Conservation (phyloP, 2,113 vertebrate genomes). For the Barbus barbus region DNA sequence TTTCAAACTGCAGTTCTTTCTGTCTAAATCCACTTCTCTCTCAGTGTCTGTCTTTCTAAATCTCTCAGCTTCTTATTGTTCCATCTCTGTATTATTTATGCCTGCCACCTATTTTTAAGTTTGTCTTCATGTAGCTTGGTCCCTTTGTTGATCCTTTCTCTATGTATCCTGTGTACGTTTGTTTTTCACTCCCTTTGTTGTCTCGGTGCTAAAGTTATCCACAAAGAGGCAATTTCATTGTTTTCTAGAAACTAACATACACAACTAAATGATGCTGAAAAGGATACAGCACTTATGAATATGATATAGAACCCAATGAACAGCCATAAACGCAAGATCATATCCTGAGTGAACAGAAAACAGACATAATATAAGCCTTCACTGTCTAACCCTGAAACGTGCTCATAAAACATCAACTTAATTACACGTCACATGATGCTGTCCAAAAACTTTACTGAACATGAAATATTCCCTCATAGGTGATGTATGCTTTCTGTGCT, state of each 20-base stretch:
- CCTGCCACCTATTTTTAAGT: constrained; percentile 12
- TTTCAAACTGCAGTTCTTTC: not conserved
- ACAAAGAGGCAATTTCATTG: not conserved
- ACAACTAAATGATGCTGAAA: not conserved
- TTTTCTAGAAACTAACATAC: not conserved
- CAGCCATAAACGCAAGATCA: not conserved
- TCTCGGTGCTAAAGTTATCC: not conserved
- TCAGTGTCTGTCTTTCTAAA: constrained; percentile 28
- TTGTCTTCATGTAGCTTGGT: not conserved
- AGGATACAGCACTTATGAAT: not conserved
- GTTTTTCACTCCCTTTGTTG: not conserved
- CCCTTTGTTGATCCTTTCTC: not conserved
- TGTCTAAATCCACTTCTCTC: not conserved
- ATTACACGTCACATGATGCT: no score
- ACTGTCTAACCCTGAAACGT: no score
- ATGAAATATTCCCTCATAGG: no score
- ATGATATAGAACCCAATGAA: not conserved
- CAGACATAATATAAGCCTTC: not conserved
- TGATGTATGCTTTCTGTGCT: no score
- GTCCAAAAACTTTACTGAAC: no score
- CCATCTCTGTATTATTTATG: not conserved
- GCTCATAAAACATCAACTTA: no score
- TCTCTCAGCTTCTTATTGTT: constrained; percentile 29
- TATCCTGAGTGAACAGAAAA: not conserved
- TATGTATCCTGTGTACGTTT: not conserved